These are phyloP conservation scores for Corythaixoides concolor DNA, from an alignment of 2,113 vertebrate species.

Conservation along the genomic window DNA sequence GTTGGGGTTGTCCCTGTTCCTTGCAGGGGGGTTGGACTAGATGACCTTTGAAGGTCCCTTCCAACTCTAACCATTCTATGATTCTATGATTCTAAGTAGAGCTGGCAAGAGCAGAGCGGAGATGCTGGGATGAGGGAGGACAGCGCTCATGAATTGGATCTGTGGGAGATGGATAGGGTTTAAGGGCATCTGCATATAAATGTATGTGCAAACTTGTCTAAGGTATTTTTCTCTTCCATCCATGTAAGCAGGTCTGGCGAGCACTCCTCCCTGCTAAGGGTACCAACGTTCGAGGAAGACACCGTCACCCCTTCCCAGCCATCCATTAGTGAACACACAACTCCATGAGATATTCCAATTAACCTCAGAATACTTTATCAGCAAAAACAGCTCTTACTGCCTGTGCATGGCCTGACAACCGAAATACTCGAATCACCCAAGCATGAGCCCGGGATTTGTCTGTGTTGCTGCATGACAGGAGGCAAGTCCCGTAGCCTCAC, in stretches of 20 bases:
- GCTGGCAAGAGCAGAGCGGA: background rate
- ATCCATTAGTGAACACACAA: background rate
- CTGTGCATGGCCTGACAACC: background rate
- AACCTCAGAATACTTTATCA: background rate
- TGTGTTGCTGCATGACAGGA: background rate
- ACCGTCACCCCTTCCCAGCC: background rate
- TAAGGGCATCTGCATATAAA: background rate
- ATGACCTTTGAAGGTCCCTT: too few species aligned
- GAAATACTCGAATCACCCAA: background rate
- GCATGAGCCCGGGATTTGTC: background rate
- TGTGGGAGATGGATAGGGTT: background rate
- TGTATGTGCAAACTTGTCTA: background rate
- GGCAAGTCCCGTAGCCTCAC: background rate
- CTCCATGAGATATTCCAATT: background rate
- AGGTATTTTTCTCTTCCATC: background rate
- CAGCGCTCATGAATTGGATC: fast-evolving
- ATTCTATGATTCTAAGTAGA: too few species aligned
- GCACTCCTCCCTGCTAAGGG: background rate
- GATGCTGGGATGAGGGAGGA: background rate
- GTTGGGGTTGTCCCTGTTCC: too few species aligned
- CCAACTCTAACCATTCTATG: too few species aligned
- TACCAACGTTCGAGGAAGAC: background rate
- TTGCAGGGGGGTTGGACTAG: too few species aligned
- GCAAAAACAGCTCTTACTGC: background rate
- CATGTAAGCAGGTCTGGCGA: background rate